phyloP scores from a whole-genome alignment of 2,888 invertebrate genomes.

The Apamea epomidion region DNA sequence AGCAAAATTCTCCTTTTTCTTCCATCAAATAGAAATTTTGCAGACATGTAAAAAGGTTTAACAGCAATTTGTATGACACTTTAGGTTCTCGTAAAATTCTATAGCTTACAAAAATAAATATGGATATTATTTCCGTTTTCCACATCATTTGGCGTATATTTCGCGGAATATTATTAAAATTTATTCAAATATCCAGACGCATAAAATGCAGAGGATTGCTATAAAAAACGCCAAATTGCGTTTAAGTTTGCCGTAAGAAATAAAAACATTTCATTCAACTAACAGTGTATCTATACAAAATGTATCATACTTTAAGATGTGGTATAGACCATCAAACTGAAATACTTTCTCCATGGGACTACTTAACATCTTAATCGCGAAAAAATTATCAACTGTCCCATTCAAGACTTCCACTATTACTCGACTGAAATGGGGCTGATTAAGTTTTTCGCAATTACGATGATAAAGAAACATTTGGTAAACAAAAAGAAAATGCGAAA shows the following conservation, averaged over 20 bases:
- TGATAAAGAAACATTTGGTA: background rate
- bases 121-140: conserved; percentile 34
- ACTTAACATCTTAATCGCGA: no score
- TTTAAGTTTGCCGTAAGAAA: conserved; percentile 34
- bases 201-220: conserved; percentile 42
- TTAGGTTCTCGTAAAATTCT: background rate
- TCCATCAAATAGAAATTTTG: background rate
- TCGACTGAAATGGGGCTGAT: no score
- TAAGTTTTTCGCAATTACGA: no score
- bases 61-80: conserved; percentile 13
- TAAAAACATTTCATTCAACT: conserved; percentile 6
- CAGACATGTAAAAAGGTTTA: background rate
- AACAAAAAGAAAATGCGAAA: background rate
- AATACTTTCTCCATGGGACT: no score
- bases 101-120: conserved; percentile 28
- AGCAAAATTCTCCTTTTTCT: no score
- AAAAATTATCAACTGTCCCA: no score
- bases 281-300: background rate
- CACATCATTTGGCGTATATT: conserved; percentile 18
- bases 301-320: no score
- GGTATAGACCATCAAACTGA: no score
- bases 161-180: conserved; percentile 43
- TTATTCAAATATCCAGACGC: conserved; percentile 53
- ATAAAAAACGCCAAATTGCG: conserved; percentile 31
- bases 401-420: no score